Percentiles rank a stretch among this genome's conserved stretches.
These are phyloP conservation scores for Pionites leucogaster DNA, from an alignment of 2,113 vertebrate genomes.

Conservation along the genomic window DNA sequence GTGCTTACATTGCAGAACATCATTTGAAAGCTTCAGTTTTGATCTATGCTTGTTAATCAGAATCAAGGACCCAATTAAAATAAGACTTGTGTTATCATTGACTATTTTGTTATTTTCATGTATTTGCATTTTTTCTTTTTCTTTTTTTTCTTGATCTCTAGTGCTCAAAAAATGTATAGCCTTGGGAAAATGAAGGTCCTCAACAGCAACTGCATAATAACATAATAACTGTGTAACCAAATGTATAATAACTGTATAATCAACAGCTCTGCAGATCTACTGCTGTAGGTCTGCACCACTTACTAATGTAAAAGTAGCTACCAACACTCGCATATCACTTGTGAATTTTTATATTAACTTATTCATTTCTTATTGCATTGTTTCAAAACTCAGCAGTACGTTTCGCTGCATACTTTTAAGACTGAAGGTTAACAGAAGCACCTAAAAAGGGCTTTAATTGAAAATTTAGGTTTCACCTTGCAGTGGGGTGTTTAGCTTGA, in stretches of 20 bases:
- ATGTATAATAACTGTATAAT: neutral
- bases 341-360: neutral
- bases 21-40: neutral
- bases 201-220: neutral
- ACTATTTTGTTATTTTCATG: neutral
- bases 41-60: neutral
- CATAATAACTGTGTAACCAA: neutral
- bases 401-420: neutral
- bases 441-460: neutral
- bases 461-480: neutral
- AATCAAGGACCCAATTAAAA: neutral
- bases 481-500: neutral
- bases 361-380: neutral
- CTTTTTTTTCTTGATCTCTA: neutral
- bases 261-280: neutral
- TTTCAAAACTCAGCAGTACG: neutral
- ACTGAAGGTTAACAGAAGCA: neutral
- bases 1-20: neutral
- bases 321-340: neutral
- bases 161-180: neutral
- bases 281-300: neutral
- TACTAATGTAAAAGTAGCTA: neutral
- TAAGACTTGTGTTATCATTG: fast-evolving
- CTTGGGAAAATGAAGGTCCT: neutral
- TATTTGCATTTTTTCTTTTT: neutral